Evolutionary conservation across 2,113 vertebrate species (phyloP).

Genomic region (Myanophis thanlyinensis): DNA sequence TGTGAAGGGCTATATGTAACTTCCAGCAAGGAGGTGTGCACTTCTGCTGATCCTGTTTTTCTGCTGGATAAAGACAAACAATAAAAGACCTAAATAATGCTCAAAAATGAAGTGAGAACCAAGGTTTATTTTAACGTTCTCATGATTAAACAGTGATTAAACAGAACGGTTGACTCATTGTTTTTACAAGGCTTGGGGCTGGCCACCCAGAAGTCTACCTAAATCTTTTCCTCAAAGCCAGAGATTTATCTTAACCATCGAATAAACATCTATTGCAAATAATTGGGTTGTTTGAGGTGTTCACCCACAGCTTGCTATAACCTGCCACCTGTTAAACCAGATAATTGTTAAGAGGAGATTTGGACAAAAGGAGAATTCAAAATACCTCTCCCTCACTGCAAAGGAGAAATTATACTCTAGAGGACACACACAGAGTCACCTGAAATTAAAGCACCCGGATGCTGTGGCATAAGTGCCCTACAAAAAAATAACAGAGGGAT

Average conservation of each 20-base stretch:
- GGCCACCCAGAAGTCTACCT: constrained; percentile 22
- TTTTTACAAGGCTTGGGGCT: constrained; percentile 16
- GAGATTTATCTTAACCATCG: constrained; percentile 29
- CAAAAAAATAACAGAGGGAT: not conserved
- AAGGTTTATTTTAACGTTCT: constrained; percentile 3
- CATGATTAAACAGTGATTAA: constrained; percentile 6
- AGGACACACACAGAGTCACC: not conserved
- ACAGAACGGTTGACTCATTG: constrained; percentile 7
- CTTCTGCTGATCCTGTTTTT: not conserved
- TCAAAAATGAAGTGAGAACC: not conserved
- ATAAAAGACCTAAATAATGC: not conserved
- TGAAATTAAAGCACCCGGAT: not conserved
- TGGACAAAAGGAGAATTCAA: not conserved
- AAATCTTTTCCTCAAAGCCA: constrained; percentile 16
- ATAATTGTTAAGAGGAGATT: constrained; percentile 10
- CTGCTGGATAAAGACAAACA: not conserved
- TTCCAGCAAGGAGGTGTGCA: not conserved
- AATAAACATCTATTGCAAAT: constrained; percentile 22
- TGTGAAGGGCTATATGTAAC: not conserved
- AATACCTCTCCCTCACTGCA: not conserved
- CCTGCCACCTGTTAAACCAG: constrained; percentile 9
- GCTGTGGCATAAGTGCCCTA: not conserved
- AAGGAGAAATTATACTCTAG: not conserved
- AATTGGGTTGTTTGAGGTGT: not conserved
- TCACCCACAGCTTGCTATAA: not conserved